These are phyloP conservation scores for Antrozous pallidus DNA, from an alignment of 2,797 vertebrate genomes.

Conservation along the genomic window DNA sequence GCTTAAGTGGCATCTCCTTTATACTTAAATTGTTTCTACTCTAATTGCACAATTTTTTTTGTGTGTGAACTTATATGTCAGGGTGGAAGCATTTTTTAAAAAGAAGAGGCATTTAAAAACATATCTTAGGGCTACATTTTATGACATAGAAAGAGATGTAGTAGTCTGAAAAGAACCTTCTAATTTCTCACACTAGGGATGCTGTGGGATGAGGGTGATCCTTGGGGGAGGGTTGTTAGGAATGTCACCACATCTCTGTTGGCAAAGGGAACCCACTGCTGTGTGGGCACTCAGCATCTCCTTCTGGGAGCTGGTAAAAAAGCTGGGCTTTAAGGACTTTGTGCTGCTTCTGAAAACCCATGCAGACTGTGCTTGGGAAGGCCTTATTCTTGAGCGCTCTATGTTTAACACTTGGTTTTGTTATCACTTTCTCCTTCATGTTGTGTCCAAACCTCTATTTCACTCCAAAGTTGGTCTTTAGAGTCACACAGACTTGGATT, in stretches of 20 bases:
- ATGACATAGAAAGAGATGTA: background rate
- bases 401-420: background rate
- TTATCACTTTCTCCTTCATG: background rate
- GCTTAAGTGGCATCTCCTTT: background rate
- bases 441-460: background rate
- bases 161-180: background rate
- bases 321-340: background rate
- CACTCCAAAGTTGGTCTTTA: background rate
- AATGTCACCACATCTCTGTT: background rate
- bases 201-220: background rate
- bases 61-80: background rate
- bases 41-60: background rate
- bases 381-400: background rate
- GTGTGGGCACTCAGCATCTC: background rate
- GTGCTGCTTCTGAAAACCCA: background rate
- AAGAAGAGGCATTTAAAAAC: background rate
- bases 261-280: background rate
- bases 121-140: background rate
- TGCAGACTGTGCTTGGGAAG: background rate
- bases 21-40: background rate
- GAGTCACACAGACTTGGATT: background rate
- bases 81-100: background rate
- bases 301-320: background rate
- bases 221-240: background rate
- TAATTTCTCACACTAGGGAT: background rate